Base-by-base conservation (phyloP, 2,888 invertebrate genomes). In the Esperia sulphurella region DNA sequence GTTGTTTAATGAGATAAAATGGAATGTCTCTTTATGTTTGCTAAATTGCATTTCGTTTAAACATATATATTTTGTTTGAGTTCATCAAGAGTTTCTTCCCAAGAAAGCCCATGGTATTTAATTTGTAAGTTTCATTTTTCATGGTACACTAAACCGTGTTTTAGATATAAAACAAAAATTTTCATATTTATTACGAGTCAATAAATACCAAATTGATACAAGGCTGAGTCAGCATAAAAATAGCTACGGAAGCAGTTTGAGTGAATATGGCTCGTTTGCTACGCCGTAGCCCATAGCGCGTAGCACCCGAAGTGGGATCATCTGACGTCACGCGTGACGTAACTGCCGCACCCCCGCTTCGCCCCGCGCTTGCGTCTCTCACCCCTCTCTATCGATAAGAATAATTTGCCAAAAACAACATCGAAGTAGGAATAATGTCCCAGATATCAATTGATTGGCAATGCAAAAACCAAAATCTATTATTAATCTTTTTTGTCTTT, bases 311-410 rank as follows among this genome's bases (percentile, higher is more conserved):
- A 46, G 47, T 10, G 49, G 52, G 55, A 43, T 64, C 49, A 59
- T 51, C 57, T 76, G 81, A 79, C 80, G 78, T 77, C 71, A 79
- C 69, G 53, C 54, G 72, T 86, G 86, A 86, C 82, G 86, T 83
- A 75, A 83, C 72, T 57, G 59, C 69, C 80, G 72, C 76, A 67
- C 78, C 77, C 73, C 78, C 73, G 55, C 65, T 68, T 63, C 59
- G 47, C 63, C 63, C 55, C 59, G 58, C 58, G 62, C 67, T 75
- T 73, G 72, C 74, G 73, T 76, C 77, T 72, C 65, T 57, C 57
- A 46, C 51, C 59, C 55, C 62, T 50, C 58, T 52, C 55, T 58
- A 54, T 68, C 67, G 58, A 63, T 69, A 72, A 68, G 72, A 79
- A 79, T 78, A 69, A 75, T 74, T 75, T 64, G 70, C 71, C 67